A percentile compares a stretch with the other conserved stretches of the same genome.
Conservation (phyloP, 2,888 invertebrate species). For the Coelogynopora nodosa region DNA sequence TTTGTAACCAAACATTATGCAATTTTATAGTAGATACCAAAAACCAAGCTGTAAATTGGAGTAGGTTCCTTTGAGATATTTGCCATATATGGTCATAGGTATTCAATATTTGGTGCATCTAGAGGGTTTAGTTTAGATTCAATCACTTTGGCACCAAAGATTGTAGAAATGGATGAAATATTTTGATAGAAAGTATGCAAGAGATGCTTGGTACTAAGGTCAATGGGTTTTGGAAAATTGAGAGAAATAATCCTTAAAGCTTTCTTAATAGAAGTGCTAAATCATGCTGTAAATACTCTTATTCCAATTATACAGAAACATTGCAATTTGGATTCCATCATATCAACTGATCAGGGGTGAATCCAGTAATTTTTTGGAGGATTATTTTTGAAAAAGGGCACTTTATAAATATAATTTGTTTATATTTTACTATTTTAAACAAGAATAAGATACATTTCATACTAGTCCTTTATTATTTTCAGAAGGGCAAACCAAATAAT, state of each 20-base stretch:
- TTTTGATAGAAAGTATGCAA: not conserved
- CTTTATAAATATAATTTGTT: no score
- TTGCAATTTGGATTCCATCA: not conserved
- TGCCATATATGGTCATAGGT: not conserved
- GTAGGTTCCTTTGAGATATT: not conserved
- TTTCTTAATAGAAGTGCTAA: not conserved
- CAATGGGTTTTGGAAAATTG: not conserved
- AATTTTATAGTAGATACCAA: not conserved
- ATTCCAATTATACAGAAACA: not conserved
- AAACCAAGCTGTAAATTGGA: not conserved
- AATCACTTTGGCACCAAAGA: no score
- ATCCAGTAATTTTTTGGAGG: no score
- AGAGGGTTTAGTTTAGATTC: not conserved
- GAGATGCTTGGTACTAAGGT: not conserved
- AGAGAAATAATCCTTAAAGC: not conserved
- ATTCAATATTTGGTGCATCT: not conserved
- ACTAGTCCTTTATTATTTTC: no score
- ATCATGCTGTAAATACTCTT: not conserved
- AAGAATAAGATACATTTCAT: no score
- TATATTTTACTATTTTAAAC: no score
- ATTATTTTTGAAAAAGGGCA: no score
- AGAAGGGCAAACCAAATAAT: no score
- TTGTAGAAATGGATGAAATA: not conserved
- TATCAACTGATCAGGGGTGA: not conserved
- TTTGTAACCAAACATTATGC: not conserved